phyloP scores from a whole-genome alignment of 2,888 invertebrate species.

The Tetrapedia diversipes region DNA sequence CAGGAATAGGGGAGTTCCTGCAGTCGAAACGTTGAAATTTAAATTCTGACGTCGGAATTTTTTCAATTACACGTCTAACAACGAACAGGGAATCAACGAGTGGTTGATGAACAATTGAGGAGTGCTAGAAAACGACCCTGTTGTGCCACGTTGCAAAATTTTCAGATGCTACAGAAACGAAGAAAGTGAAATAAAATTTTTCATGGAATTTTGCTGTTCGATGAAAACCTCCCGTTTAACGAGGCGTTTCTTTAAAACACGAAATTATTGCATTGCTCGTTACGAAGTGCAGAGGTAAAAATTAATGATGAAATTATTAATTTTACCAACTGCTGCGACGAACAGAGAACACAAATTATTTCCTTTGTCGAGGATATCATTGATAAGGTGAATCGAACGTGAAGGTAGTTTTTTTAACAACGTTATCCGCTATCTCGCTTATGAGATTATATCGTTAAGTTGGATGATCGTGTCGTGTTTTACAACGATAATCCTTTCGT shows the following conservation, averaged over 20 bases:
- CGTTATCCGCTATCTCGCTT: neutral
- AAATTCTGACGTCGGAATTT: neutral
- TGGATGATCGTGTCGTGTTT: neutral
- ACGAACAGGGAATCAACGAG: neutral
- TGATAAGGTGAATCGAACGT: neutral
- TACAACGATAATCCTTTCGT: neutral
- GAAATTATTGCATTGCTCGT: conserved; percentile 26
- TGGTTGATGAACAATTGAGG: neutral
- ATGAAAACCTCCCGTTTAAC: neutral
- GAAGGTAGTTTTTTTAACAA: neutral
- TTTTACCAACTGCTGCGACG: neutral
- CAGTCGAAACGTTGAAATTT: conserved; percentile 1
- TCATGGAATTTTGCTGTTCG: neutral
- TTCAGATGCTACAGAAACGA: neutral
- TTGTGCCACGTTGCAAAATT: conserved; percentile 1
- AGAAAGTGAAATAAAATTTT: neutral
- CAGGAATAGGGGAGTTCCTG: neutral
- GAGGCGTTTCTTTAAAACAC: neutral
- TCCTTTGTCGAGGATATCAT: neutral
- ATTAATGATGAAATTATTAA: conserved; percentile 9
- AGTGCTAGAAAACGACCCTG: neutral
- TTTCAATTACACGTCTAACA: conserved; percentile 10
- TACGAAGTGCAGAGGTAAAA: conserved; percentile 1
- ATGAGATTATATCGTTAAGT: conserved; percentile 1
- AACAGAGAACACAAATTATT: neutral